Evolutionary conservation across 2,888 invertebrate genomes (phyloP).

Genomic region (Drosophila anceps): DNA sequence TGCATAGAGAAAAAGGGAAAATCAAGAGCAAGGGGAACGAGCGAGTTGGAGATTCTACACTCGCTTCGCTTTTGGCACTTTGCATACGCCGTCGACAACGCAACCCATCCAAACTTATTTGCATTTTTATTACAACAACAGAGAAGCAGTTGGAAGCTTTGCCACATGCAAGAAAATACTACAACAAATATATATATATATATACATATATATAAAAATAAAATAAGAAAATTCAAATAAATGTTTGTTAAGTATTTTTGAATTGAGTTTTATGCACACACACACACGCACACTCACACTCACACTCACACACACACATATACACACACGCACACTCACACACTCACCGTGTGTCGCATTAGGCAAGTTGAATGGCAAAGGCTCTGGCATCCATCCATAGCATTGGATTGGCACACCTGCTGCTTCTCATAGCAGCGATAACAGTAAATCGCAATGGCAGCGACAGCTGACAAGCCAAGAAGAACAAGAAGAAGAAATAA

Average conservation of each 20-base stretch:
- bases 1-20: conserved; percentile 13
- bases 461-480: conserved; percentile 49
- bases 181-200: conserved; percentile 25
- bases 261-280: conserved; percentile 70
- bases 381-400: conserved; percentile 32
- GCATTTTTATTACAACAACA: conserved; percentile 80
- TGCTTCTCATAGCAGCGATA: conserved; percentile 62
- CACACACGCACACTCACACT: conserved; percentile 37
- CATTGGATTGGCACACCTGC: conserved; percentile 71
- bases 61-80: conserved; percentile 78
- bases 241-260: conserved; percentile 80
- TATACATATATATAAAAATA: conserved; percentile 17
- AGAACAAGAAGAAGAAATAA: conserved; percentile 8
- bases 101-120: conserved; percentile 75
- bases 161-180: conserved; percentile 44
- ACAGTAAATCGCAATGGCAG: conserved; percentile 57
- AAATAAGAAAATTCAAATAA: conserved; percentile 71
- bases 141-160: conserved; percentile 49
- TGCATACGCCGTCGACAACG: conserved; percentile 65
- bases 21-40: not conserved
- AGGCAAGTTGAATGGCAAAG: conserved; percentile 55
- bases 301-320: conserved; percentile 32
- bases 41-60: conserved; percentile 13
- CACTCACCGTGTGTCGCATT: conserved; percentile 43
- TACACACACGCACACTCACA: not conserved